These are phyloP conservation scores for Hycleus phaleratus DNA, from an alignment of 1,140 invertebrate genomes.

Conservation along the genomic window DNA sequence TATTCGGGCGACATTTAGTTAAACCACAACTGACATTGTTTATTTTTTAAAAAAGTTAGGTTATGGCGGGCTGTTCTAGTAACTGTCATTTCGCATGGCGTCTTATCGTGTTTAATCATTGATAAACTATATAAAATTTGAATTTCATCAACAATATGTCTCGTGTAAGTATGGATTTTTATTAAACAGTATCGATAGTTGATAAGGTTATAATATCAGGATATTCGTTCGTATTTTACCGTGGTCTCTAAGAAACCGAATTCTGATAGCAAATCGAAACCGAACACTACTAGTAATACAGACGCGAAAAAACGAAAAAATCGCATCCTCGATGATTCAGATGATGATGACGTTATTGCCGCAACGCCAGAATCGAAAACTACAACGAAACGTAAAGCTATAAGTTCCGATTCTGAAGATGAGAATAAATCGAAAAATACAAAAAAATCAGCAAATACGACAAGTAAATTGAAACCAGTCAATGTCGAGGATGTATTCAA, in stretches of 20 bases:
- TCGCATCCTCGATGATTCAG: conserved; percentile 19
- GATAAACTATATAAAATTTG: too few species aligned
- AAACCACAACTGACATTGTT: too few species aligned
- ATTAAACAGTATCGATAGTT: too few species aligned
- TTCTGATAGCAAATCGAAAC: neutral
- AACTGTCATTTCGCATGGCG: too few species aligned
- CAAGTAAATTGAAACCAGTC: conserved; percentile 26
- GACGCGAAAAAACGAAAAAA: conserved; percentile 11
- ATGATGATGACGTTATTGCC: conserved; percentile 33
- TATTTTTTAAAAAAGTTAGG: too few species aligned
- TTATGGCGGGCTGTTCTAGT: too few species aligned
- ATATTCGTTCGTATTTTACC: conserved; percentile 45
- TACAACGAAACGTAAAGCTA: conserved; percentile 21
- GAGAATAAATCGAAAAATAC: conserved; percentile 24
- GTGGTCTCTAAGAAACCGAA: conserved; percentile 26
- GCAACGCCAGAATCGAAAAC: conserved; percentile 25
- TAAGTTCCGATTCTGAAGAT: conserved; percentile 41
- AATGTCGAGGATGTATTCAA: conserved; percentile 40
- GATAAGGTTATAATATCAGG: conserved; percentile 35
- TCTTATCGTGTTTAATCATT: too few species aligned
- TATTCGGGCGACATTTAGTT: too few species aligned
- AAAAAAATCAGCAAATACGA: conserved; percentile 9
- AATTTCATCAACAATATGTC: too few species aligned
- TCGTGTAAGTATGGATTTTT: too few species aligned
- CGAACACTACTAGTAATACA: neutral